These are phyloP conservation scores for Umimayanthus chanpuru DNA, from an alignment of 92 coral and sea anemone genomes.

Conservation along the genomic window DNA sequence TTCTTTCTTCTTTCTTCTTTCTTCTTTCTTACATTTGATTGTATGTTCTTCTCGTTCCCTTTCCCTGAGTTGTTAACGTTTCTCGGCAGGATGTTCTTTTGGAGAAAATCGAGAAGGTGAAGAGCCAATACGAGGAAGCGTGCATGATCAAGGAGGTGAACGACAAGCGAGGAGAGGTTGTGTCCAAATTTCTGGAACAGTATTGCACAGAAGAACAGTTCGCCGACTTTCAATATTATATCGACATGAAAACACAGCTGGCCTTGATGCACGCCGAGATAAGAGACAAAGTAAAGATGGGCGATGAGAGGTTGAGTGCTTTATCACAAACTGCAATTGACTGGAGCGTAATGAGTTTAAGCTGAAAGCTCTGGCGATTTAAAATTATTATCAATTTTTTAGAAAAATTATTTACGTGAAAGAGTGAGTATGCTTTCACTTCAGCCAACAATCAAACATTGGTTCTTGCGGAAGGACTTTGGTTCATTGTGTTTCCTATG, in stretches of 20 bases:
- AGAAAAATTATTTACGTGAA: neutral
- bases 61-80: neutral
- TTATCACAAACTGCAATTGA: slow-evolving; percentile 87
- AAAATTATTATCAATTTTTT: neutral
- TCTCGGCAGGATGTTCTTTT: slow-evolving; percentile 81
- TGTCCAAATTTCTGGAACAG: slow-evolving; percentile 88
- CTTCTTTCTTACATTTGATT: too few relatives aligned
- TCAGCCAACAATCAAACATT: neutral
- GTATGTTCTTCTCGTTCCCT: too few relatives aligned
- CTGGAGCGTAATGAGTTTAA: slow-evolving; percentile 82
- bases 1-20: too few relatives aligned
- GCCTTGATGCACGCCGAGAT: slow-evolving; percentile 98
- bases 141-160: slow-evolving; percentile 95
- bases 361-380: neutral
- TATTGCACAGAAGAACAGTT: slow-evolving; percentile 89
- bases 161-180: slow-evolving; percentile 94
- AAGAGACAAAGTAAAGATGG: slow-evolving; percentile 96
- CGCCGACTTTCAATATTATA: slow-evolving; percentile 97
- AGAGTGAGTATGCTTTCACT: neutral
- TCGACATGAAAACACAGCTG: slow-evolving; percentile 98
- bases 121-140: slow-evolving; percentile 93
- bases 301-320: slow-evolving; percentile 87
- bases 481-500: neutral
- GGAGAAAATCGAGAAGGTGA: slow-evolving; percentile 89
- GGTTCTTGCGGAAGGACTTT: neutral